Conservation (phyloP, 1,140 invertebrate species). For the Telenomus remus region DNA sequence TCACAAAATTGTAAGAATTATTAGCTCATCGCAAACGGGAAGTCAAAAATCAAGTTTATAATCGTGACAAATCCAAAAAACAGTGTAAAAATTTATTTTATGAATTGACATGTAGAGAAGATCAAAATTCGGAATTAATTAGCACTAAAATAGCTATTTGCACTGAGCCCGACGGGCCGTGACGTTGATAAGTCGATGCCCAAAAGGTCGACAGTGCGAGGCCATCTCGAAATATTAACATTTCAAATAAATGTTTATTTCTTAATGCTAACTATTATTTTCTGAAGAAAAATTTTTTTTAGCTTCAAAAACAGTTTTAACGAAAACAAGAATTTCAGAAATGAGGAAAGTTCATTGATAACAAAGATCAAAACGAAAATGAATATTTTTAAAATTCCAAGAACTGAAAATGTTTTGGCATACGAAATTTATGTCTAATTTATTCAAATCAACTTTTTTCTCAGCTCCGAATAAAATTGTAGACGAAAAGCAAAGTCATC, state of each 20-base stretch:
- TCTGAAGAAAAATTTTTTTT: too few species aligned
- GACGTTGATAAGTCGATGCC: constrained; percentile 41
- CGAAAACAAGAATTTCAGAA: too few species aligned
- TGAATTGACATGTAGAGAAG: constrained; percentile 40
- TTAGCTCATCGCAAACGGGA: background rate
- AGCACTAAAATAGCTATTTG: constrained; percentile 40
- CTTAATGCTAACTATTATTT: constrained; percentile 19
- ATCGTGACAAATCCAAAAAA: constrained; percentile 17
- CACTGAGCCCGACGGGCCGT: constrained; percentile 29
- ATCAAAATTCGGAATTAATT: constrained; percentile 45
- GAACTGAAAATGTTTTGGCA: too few species aligned
- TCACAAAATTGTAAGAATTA: too few species aligned
- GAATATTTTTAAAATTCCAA: too few species aligned
- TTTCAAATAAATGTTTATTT: constrained; percentile 31
- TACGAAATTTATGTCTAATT: constrained; percentile 8
- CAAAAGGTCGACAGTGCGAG: constrained; percentile 42
- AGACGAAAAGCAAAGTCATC: constrained; percentile 38
- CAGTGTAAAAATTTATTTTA: constrained; percentile 23
- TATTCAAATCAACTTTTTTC: constrained; percentile 36
- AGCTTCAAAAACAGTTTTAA: too few species aligned
- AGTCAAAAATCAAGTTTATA: background rate
- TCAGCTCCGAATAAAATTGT: constrained; percentile 8
- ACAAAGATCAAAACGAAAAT: too few species aligned
- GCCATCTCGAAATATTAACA: constrained; percentile 35
- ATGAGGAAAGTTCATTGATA: too few species aligned